phyloP scores from a whole-genome alignment of 2,113 vertebrate genomes.

The Tamias sibiricus region DNA sequence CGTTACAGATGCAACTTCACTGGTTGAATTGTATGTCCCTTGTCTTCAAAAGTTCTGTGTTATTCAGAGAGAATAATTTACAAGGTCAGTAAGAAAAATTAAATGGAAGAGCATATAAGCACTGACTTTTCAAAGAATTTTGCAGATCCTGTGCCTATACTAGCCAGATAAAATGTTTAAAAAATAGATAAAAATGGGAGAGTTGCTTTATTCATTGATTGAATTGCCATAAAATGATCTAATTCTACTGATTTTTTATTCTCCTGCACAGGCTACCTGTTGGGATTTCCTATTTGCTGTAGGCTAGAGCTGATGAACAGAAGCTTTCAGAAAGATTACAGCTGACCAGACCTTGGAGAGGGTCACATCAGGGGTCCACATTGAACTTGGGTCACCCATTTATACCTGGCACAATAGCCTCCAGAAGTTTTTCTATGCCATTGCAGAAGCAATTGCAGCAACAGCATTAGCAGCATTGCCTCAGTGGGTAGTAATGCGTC shows the following conservation, averaged over 20 bases:
- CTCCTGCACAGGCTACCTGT: slow-evolving; percentile 60
- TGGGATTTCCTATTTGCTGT: slow-evolving; percentile 65
- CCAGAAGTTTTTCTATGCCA: slow-evolving; percentile 23
- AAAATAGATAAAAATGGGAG: slow-evolving; percentile 53
- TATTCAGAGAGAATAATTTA: background rate
- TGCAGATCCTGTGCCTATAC: background rate
- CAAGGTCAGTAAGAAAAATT: background rate
- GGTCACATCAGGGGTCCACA: slow-evolving; percentile 57
- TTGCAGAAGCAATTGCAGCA: background rate
- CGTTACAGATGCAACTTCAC: background rate
- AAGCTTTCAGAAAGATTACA: slow-evolving; percentile 65
- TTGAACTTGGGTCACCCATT: slow-evolving; percentile 51
- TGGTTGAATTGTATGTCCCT: background rate
- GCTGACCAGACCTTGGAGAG: slow-evolving; percentile 14
- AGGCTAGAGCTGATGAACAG: slow-evolving; percentile 60
- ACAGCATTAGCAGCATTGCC: slow-evolving; percentile 10
- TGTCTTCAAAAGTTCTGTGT: background rate
- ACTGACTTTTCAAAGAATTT: slow-evolving; percentile 15
- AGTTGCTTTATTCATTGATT: slow-evolving; percentile 54
- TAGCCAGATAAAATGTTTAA: slow-evolving; percentile 71
- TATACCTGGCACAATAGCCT: slow-evolving; percentile 2
- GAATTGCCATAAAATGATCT: slow-evolving; percentile 52
- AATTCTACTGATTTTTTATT: slow-evolving; percentile 76
- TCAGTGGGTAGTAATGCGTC: slow-evolving; percentile 54
- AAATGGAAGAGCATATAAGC: background rate